Evolutionary conservation across 92 coral and sea anemone genomes (phyloP).

Genomic region (Bergia sp.): DNA sequence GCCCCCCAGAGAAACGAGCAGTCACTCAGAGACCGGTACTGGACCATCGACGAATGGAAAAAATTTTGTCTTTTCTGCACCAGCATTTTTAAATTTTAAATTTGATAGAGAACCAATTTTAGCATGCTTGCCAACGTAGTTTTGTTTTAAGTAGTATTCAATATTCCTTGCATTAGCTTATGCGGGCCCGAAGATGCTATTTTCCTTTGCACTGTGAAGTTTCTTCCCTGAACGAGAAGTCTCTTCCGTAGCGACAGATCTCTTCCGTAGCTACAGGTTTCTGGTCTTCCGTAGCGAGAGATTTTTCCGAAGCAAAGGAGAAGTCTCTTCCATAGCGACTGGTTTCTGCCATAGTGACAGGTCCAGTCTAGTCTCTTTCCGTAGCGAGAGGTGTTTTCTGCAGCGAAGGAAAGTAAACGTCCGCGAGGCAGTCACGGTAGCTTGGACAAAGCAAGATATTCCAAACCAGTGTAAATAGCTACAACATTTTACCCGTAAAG

Average conservation of each 20-base stretch:
- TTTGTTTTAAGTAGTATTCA: neutral
- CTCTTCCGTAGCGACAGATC: no score
- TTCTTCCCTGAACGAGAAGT: neutral
- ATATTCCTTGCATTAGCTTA: neutral
- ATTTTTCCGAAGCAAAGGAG: no score
- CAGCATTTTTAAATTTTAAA: constrained; percentile 79
- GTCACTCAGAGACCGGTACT: constrained; percentile 38
- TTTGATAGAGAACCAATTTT: constrained; percentile 78
- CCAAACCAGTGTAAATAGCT: neutral
- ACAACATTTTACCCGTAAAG: neutral
- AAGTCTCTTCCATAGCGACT: no score
- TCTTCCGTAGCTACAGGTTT: no score
- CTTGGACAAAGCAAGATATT: neutral
- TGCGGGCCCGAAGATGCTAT: neutral
- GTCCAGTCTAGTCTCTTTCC: no score
- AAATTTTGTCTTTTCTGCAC: constrained; percentile 66
- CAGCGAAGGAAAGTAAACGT: neutral
- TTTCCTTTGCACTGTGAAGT: neutral
- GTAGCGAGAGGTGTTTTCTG: neutral
- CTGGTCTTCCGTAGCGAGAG: no score
- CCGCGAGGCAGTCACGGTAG: neutral
- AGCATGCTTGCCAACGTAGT: constrained; percentile 60
- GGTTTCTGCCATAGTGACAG: no score
- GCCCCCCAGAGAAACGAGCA: neutral
- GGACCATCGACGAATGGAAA: constrained; percentile 23